phyloP scores from a whole-genome alignment of 1,140 invertebrate species.

The Drosophila ohnishii region DNA sequence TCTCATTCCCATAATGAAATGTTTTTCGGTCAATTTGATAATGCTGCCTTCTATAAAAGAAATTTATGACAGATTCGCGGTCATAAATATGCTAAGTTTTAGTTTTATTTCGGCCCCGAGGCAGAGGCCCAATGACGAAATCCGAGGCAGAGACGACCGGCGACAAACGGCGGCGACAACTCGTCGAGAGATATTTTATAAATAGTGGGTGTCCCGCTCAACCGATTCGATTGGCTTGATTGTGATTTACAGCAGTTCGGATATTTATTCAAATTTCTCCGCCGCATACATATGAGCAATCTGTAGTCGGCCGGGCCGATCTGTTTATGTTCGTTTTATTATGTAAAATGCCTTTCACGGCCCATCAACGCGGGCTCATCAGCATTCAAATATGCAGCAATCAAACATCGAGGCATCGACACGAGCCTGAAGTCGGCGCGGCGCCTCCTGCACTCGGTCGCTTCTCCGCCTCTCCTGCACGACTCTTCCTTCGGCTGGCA shows the following conservation, averaged over 20 bases:
- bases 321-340: conserved; percentile 71
- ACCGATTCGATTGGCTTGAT: conserved; percentile 74
- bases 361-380: conserved; percentile 66
- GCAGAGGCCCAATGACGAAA: conserved; percentile 65
- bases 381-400: conserved; percentile 74
- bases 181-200: conserved; percentile 57
- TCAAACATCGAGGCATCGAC: conserved; percentile 54
- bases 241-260: conserved; percentile 77
- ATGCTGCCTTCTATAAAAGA: conserved; percentile 73
- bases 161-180: conserved; percentile 56
- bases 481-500: neutral
- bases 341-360: conserved; percentile 76
- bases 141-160: conserved; percentile 32
- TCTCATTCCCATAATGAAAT: conserved; percentile 73
- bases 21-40: conserved; percentile 79
- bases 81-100: conserved; percentile 69
- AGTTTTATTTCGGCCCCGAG: conserved; percentile 48
- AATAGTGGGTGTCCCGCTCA: conserved; percentile 74
- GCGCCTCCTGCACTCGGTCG: conserved; percentile 7
- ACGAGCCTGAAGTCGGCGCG: conserved; percentile 26
- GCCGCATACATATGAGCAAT: conserved; percentile 35
- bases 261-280: conserved; percentile 74
- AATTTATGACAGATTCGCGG: conserved; percentile 72
- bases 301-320: conserved; percentile 37
- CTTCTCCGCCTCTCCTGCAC: neutral